Evolutionary conservation across 2,113 vertebrate species (phyloP), one percentile per base, ranked within the genome.

Genomic region (Gila orcuttii): DNA sequence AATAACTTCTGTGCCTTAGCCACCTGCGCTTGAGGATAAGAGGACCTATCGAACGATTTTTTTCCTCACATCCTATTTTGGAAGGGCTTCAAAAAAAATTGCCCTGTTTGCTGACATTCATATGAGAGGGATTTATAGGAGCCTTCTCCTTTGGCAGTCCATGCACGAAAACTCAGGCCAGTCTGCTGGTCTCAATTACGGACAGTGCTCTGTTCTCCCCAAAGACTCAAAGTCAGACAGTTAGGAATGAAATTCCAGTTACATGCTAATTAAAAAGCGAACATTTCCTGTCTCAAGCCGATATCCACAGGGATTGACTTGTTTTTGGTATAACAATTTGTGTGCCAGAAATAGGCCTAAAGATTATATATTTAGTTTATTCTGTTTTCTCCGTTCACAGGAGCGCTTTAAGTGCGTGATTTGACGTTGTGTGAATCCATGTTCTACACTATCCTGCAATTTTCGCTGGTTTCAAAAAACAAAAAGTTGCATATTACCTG

Each of bases 61-160:
- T 68, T 55, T 21, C n/a, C 10, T 0, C 45, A 52, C 25, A 62
- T 23, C 19, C 25, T 69, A 69, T 69, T 82, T 80, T 69, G 74
- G 75, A 59, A 42, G 33, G 66, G 60, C 62, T 86, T 88, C 68
- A 84, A 84, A 57, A 33, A 33, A 57, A 2, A 17, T 6, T 10
- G 55, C 33, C 31, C 66, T 62, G 42, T 68, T 84, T 64, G 59
- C 19, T 11, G 77, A 81, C 79, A 83, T 76, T 62, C 75, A 84
- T 39, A 59, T 33, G 85, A 68, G 73, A 73, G 86, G 19, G 71
- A 83, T 71, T 82, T 50, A 82, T 68, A 33, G 50, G 36, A 78
- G 86, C 81, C 68, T 88, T 52, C 69, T 45, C 39, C 50, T 79
- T 87, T 78, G 33, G 31, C 45, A 86, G 79, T 82, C 82, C 45